Conservation (phyloP, 2,113 vertebrate genomes). For the Promerops cafer region DNA sequence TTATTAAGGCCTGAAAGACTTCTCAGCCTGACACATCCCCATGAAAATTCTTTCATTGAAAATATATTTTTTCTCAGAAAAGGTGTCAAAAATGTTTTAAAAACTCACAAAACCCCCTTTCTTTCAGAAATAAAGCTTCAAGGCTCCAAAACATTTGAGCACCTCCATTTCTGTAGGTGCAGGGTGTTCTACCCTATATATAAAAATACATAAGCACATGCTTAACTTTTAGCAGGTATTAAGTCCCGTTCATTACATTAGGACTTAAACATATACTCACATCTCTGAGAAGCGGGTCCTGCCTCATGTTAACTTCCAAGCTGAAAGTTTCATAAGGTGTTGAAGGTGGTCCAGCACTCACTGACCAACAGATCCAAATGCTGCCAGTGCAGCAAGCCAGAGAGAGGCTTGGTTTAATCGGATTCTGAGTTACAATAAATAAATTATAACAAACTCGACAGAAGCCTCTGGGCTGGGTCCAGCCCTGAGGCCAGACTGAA, state of each 20-base stretch:
- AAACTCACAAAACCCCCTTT: background rate
- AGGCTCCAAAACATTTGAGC: background rate
- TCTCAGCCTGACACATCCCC: background rate
- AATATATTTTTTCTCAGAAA: background rate
- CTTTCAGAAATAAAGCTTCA: background rate
- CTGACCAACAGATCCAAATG: background rate
- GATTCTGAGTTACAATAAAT: conserved; percentile 42
- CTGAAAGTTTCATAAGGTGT: conserved; percentile 36
- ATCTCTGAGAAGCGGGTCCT: background rate
- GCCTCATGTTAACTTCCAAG: conserved; percentile 1
- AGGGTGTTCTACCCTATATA: background rate
- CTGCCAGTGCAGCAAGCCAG: conserved; percentile 39
- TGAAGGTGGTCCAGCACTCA: conserved; percentile 44
- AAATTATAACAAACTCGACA: conserved; percentile 56
- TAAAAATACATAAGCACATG: background rate
- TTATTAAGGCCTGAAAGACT: background rate
- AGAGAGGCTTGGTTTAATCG: conserved; percentile 12
- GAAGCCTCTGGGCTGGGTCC: conserved; percentile 41
- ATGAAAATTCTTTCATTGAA: background rate
- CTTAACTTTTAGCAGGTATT: conserved; percentile 55
- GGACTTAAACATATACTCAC: background rate
- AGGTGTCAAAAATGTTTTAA: background rate
- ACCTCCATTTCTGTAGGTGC: background rate
- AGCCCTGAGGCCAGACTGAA: conserved; percentile 45
- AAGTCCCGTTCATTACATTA: conserved; percentile 3